Evolutionary conservation across 2,113 vertebrate species (phyloP).

Genomic region (Sarotherodon lohbergeri): DNA sequence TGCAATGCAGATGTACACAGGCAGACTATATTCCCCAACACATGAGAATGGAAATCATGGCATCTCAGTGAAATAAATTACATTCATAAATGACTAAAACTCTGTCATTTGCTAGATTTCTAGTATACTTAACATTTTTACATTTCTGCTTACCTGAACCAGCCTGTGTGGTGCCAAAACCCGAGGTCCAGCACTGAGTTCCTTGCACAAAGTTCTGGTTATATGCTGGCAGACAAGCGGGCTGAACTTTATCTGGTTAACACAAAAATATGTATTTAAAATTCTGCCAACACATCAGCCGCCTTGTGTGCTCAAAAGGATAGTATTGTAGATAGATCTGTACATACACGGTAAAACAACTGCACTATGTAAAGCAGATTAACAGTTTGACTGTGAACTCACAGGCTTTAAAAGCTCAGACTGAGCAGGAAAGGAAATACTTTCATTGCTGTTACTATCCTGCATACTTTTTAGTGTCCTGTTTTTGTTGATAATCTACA

Average conservation of each 20-base stretch:
- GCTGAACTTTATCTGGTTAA: conserved; percentile 75
- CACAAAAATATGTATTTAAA: not conserved
- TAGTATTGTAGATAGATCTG: not conserved
- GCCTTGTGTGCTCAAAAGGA: not conserved
- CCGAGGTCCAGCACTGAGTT: conserved; percentile 81
- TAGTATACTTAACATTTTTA: not conserved
- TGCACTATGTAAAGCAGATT: not conserved
- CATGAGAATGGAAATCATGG: not conserved
- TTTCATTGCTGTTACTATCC: not conserved
- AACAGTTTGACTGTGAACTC: not conserved
- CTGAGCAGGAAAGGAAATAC: not conserved
- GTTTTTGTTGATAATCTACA: not conserved
- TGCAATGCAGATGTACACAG: not conserved
- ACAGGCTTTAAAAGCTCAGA: not conserved
- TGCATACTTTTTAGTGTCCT: not conserved
- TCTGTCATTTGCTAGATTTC: not conserved
- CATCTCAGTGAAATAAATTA: not conserved
- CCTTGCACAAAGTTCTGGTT: conserved; percentile 71
- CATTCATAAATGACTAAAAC: not conserved
- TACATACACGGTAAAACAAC: not conserved
- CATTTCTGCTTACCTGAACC: conserved; percentile 33
- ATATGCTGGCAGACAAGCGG: conserved; percentile 81
- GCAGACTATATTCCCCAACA: not conserved
- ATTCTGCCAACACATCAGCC: not conserved
- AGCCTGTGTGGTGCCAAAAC: conserved; percentile 77